Evolutionary conservation across 2,113 vertebrate species (phyloP), one percentile per base, ranked within the genome.

Genomic region (Zapornia atra): DNA sequence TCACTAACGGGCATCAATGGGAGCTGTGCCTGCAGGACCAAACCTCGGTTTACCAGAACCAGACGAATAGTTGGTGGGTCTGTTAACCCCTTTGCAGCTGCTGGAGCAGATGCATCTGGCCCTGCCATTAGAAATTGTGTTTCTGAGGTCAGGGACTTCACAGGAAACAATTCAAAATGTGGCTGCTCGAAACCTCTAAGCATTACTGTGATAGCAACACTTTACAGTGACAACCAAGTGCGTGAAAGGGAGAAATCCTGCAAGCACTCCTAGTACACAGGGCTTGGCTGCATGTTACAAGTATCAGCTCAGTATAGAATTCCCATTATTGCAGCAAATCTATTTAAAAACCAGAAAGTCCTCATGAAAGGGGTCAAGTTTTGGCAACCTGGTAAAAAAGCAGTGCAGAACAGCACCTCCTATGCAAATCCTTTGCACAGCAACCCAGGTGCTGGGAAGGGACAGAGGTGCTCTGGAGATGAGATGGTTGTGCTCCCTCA

Each of bases 221-320:
- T 94, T 86, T 15, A 64, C 11, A 57, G 25, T 5, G 9, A 51
- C 40, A 82, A 20, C 14, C 22, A 44, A 57, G 54, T 3, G n/a
- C 3, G 4, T 73, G 70, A 51, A 42, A 71, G 50, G 0, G 2
- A 56, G 40, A 36, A 82, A 70, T 34, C 44, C 73, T 44, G 46
- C 25, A 25, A 0, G 7, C 1, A 57, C 28, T 14, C 40, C 34
- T 4, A 61, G 57, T 36, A 76, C 42, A 4, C 44, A 90, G 66
- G 59, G 28, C n/a, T 84, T 65, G 42, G 50, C 1, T 44, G 18
- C 5, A 2, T 29, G 42, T 63, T 64, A 0, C 0, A 2, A 59
- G 10, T 10, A 14, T 22, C 61, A 77, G 8, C 31, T 73, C 50
- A 54, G 42, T 8, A 17, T 9, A 33, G 79, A 94, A 86, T 36